phyloP scores from a whole-genome alignment of 2,113 vertebrate genomes.

The Carassius auratus region DNA sequence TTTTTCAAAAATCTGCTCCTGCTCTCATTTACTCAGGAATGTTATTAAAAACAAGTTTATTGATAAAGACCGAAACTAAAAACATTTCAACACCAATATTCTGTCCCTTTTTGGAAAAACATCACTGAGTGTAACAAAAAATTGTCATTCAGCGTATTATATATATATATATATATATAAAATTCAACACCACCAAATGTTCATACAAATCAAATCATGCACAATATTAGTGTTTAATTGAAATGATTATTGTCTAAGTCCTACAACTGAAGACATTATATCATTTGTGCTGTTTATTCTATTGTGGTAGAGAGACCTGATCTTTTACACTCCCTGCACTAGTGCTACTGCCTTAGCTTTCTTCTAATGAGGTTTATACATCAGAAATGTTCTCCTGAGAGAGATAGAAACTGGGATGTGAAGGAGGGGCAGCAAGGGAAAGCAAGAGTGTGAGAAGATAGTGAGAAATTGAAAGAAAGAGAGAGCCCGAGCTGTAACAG shows the following conservation, averaged over 20 bases:
- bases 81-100: no score
- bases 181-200: no score
- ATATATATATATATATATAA: no score
- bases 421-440: slow-evolving; percentile 11
- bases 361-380: slow-evolving; percentile 35
- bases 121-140: no score
- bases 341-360: background rate
- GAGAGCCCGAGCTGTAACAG: slow-evolving; percentile 23
- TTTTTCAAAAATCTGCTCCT: no score
- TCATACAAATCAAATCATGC: background rate
- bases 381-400: slow-evolving; percentile 54
- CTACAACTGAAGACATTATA: background rate
- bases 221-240: background rate
- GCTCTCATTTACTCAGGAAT: no score
- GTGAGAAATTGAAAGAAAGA: background rate
- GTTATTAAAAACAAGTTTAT: no score
- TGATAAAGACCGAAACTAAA: no score
- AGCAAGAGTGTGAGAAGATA: slow-evolving; percentile 29
- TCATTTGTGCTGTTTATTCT: slow-evolving; percentile 15
- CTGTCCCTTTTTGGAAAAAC: no score
- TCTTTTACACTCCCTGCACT: slow-evolving; percentile 10
- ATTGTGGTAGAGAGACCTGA: background rate
- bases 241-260: background rate
- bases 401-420: slow-evolving; percentile 43
- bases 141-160: no score